These are phyloP conservation scores for Acrocephalus arundinaceus DNA, from an alignment of 2,113 vertebrate genomes.

Conservation along the genomic window DNA sequence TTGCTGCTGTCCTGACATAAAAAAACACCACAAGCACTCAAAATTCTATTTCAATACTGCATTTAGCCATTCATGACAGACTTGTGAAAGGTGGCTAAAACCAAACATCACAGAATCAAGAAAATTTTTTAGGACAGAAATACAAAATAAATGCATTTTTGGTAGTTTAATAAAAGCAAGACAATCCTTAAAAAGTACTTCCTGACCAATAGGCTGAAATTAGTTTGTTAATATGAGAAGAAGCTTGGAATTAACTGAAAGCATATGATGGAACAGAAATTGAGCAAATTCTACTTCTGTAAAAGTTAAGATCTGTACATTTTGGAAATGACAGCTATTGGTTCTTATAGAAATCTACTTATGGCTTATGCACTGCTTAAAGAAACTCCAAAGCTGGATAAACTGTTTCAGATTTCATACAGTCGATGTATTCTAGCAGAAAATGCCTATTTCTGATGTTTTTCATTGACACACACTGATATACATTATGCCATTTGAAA, in stretches of 20 bases:
- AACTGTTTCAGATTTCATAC: conserved; percentile 53
- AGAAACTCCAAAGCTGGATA: conserved; percentile 23
- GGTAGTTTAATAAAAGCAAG: neutral
- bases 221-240: neutral
- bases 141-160: neutral
- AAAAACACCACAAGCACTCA: neutral
- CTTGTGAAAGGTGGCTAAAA: neutral
- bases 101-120: neutral
- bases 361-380: neutral
- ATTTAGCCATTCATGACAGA: neutral
- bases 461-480: conserved; percentile 75
- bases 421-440: conserved; percentile 49
- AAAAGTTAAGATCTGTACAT: neutral
- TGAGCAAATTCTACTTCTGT: neutral
- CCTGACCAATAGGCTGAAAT: neutral
- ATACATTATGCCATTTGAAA: conserved; percentile 71
- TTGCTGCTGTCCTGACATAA: neutral
- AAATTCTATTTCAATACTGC: neutral
- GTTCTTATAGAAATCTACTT: conserved; percentile 2
- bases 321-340: conserved; percentile 22
- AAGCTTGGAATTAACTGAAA: neutral
- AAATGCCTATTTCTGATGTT: conserved; percentile 67
- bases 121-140: neutral
- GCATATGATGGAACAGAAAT: neutral
- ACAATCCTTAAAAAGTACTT: neutral